A percentile compares a stretch with the other conserved stretches of the same genome.
These are phyloP conservation scores for Pseudococcus longispinus DNA, from an alignment of 2,888 invertebrate species.

Conservation along the genomic window DNA sequence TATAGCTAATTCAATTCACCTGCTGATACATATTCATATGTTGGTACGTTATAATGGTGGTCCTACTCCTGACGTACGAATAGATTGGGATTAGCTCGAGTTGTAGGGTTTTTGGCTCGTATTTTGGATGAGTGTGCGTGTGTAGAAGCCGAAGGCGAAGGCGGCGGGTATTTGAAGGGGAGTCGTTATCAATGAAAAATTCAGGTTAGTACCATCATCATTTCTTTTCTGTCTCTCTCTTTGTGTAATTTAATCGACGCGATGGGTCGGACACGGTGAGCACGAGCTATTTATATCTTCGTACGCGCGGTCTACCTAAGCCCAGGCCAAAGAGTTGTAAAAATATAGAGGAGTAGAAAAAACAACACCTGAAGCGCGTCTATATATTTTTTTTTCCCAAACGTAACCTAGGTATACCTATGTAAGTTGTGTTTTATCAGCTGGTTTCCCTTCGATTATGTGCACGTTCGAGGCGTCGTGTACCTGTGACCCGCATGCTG, in stretches of 20 bases:
- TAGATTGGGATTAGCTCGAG: not conserved
- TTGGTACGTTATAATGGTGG: not conserved
- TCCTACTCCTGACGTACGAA: not conserved
- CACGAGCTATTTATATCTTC: not conserved
- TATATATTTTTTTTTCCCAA: not conserved
- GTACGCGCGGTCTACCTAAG: not conserved
- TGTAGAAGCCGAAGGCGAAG: not conserved
- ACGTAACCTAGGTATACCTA: not conserved
- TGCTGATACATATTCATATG: constrained; percentile 18
- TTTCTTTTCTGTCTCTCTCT: not conserved
- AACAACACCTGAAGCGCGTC: constrained; percentile 1
- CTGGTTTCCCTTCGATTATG: not conserved
- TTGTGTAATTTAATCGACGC: not conserved
- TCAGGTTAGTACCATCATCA: constrained; percentile 12
- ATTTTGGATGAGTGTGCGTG: not conserved
- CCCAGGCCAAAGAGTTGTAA: not conserved
- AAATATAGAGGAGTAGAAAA: not conserved
- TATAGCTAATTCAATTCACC: constrained; percentile 4
- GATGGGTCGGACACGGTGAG: not conserved
- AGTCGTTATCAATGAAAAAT: not conserved
- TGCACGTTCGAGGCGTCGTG: not conserved
- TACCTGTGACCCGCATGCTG: not conserved
- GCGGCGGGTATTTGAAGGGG: not conserved
- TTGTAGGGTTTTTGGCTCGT: not conserved
- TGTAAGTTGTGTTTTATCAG: constrained; percentile 3